Evolutionary conservation across 2,888 invertebrate genomes (phyloP).

Genomic region (Zygaena filipendulae): DNA sequence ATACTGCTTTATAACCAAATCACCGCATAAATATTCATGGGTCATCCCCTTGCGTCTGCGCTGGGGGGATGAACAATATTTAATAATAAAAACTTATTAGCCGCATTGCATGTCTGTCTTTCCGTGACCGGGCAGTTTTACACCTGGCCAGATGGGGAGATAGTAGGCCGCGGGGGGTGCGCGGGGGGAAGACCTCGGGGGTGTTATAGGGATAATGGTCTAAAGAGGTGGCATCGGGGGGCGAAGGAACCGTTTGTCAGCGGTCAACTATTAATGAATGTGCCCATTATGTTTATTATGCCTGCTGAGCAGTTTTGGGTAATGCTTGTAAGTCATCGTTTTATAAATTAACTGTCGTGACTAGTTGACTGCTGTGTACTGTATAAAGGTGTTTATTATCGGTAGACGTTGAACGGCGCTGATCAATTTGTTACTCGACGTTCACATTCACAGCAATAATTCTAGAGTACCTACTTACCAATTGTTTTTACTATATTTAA

Average conservation of each 20-base stretch:
- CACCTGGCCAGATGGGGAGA: slow-evolving; percentile 54
- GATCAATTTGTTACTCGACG: no score
- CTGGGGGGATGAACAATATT: slow-evolving; percentile 50
- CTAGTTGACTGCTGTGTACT: slow-evolving; percentile 16
- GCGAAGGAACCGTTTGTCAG: slow-evolving; percentile 55
- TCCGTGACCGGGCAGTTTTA: slow-evolving; percentile 66
- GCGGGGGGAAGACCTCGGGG: slow-evolving; percentile 24
- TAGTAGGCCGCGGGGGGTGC: slow-evolving; percentile 19
- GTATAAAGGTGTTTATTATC: slow-evolving; percentile 5
- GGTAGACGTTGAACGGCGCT: slow-evolving; percentile 4
- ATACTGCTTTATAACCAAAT: slow-evolving; percentile 58
- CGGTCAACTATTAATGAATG: slow-evolving; percentile 63
- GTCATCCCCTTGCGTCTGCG: slow-evolving; percentile 37
- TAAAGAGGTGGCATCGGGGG: slow-evolving; percentile 32
- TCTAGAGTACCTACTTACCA: no score
- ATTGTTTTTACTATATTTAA: slow-evolving; percentile 3
- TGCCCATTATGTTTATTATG: slow-evolving; percentile 59
- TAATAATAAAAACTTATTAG: slow-evolving; percentile 67
- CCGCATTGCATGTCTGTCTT: slow-evolving; percentile 63
- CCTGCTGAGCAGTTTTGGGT: slow-evolving; percentile 52
- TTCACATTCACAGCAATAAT: no score
- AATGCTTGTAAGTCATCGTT: slow-evolving; percentile 50
- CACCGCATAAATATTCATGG: slow-evolving; percentile 60
- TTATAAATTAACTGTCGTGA: slow-evolving; percentile 49
- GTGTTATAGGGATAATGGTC: slow-evolving; percentile 39